Percentiles rank a stretch among this genome's conserved stretches.
These are phyloP conservation scores for Temnothorax curvispinosus DNA, from an alignment of 1,140 invertebrate genomes.

Conservation along the genomic window DNA sequence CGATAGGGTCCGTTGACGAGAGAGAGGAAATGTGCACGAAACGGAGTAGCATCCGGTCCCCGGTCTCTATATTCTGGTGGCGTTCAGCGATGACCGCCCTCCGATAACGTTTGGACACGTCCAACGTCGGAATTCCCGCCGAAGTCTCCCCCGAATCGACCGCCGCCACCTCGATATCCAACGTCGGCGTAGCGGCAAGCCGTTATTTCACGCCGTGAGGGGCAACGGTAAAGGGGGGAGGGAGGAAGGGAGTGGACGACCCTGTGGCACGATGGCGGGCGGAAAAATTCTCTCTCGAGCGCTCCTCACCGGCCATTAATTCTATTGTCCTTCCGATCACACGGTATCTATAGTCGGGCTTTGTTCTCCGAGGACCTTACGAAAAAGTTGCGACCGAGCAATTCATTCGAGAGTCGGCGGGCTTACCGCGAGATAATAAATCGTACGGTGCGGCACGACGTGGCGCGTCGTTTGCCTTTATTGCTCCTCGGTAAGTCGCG, in stretches of 20 bases:
- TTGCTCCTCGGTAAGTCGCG: slow-evolving; percentile 54
- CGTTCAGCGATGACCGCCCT: slow-evolving; percentile 64
- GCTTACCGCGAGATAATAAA: slow-evolving; percentile 67
- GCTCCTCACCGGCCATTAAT: slow-evolving; percentile 69
- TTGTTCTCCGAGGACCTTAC: slow-evolving; percentile 69
- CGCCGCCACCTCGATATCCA: slow-evolving; percentile 44
- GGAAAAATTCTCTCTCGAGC: slow-evolving; percentile 67
- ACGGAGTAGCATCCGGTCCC: slow-evolving; percentile 34
- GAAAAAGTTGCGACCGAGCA: slow-evolving; percentile 70
- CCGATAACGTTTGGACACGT: slow-evolving; percentile 73
- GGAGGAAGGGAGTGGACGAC: background rate
- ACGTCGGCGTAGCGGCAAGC: slow-evolving; percentile 30
- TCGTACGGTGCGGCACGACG: slow-evolving; percentile 39
- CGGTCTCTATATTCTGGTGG: slow-evolving; percentile 63
- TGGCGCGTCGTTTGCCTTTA: slow-evolving; percentile 41
- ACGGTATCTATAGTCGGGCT: slow-evolving; percentile 69
- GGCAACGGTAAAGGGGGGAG: background rate
- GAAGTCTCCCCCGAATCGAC: slow-evolving; percentile 55
- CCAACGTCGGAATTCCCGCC: slow-evolving; percentile 60
- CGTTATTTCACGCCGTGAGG: slow-evolving; percentile 61
- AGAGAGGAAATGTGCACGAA: slow-evolving; percentile 38
- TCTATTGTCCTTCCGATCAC: slow-evolving; percentile 74
- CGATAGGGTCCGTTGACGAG: slow-evolving; percentile 18
- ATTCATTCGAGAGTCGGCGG: slow-evolving; percentile 70
- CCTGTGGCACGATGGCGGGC: slow-evolving; percentile 41